Evolutionary conservation across 2,888 invertebrate genomes (phyloP).

Genomic region (Leptopilina myrica): DNA sequence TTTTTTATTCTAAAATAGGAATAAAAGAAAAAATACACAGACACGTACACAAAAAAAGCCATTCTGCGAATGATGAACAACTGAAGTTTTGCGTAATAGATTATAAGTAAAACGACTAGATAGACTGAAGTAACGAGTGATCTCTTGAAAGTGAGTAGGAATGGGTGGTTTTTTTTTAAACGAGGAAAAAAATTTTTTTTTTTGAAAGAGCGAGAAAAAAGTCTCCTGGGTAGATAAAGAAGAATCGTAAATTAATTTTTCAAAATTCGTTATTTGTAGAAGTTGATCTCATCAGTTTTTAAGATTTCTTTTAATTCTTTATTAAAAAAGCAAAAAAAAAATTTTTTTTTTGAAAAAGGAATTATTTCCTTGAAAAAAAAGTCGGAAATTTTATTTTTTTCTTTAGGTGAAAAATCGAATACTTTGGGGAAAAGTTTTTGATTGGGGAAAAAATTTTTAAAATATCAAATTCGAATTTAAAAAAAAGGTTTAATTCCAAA

Average conservation of each 20-base stretch:
- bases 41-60: constrained; percentile 4
- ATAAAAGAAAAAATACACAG: constrained; percentile 24
- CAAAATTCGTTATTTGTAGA: neutral
- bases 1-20: constrained; percentile 15
- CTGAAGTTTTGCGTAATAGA: constrained; percentile 60
- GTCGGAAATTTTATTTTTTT: too few relatives aligned
- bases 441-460: too few relatives aligned
- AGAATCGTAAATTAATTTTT: constrained; percentile 14
- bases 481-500: too few relatives aligned
- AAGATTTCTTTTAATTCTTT: neutral
- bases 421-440: too few relatives aligned
- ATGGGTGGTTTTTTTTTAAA: neutral
- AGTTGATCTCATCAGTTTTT: constrained; percentile 30
- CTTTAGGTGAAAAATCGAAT: too few relatives aligned
- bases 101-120: constrained; percentile 63
- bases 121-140: constrained; percentile 71
- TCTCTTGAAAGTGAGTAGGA: constrained; percentile 60
- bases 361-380: too few relatives aligned
- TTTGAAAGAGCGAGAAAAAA: constrained; percentile 12
- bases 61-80: constrained; percentile 50
- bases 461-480: too few relatives aligned
- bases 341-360: too few relatives aligned
- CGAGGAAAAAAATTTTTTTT: constrained; percentile 18
- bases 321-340: too few relatives aligned
- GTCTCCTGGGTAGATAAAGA: constrained; percentile 43